Conservation (phyloP, 2,888 invertebrate genomes). For the Drosophila mulleri region DNA sequence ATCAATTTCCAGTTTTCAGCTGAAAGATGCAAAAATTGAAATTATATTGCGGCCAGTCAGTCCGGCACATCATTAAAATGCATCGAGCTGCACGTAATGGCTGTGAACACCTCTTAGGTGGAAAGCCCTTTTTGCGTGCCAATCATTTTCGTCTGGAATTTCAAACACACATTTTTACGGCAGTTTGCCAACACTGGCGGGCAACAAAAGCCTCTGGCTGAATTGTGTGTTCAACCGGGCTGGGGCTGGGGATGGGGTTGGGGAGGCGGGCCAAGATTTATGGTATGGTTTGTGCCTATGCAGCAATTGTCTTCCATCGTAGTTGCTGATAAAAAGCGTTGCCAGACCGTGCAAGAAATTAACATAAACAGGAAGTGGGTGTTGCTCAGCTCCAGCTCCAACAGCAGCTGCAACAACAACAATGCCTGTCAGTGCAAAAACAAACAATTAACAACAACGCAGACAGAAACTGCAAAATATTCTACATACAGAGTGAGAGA, state of each 20-base stretch:
- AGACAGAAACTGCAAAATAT: constrained; percentile 31
- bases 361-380: constrained; percentile 82
- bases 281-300: constrained; percentile 46
- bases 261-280: constrained; percentile 39
- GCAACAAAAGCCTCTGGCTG: not conserved
- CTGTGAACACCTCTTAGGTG: constrained; percentile 53
- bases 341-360: constrained; percentile 70
- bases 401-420: constrained; percentile 25
- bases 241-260: no score
- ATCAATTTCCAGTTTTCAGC: constrained; percentile 74
- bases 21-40: constrained; percentile 75
- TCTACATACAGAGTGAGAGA: not conserved
- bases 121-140: constrained; percentile 31
- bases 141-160: constrained; percentile 55
- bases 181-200: constrained; percentile 42
- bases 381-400: constrained; percentile 47
- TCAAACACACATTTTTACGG: constrained; percentile 41
- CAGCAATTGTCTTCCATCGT: constrained; percentile 36
- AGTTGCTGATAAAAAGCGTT: constrained; percentile 50
- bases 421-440: constrained; percentile 48
- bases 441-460: constrained; percentile 54
- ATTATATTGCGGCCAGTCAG: constrained; percentile 63
- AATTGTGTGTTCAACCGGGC: constrained; percentile 16
- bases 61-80: constrained; percentile 73
- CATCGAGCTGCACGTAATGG: constrained; percentile 66